Evolutionary conservation across 2,888 invertebrate genomes (phyloP), one percentile per base, ranked within the genome.

Genomic region (Volucella bombylans): DNA sequence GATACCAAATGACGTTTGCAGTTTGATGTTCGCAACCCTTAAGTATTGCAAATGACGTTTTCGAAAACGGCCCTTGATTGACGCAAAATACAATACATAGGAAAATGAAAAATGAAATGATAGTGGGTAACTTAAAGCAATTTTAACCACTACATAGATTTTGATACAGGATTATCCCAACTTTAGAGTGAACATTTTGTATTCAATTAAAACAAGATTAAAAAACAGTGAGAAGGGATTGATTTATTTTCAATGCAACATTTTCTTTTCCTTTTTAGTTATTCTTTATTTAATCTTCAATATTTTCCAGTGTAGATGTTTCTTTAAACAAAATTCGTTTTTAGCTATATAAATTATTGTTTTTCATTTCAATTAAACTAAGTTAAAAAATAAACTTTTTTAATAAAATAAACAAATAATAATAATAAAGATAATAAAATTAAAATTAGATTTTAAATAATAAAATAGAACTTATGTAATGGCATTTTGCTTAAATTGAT

Each of bases 221-320:
- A 71, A 57, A 50, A 76, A 80, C 74, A 85, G 80, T 62, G 57
- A 67, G 72, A 79, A 67, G 80, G 80, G 73, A 65, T 71, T 47
- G 64, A 68, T 83, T 83, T 83, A 83, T 83, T 83, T 73, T 59
- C 74, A 69, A 74, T 73, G 64, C 72, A 82, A 71, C 50, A 54
- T 43, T 67, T 54, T 39, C n/a, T 78, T 71, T 71, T 43, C 47
- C 64, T 83, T 65, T 45, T 76, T 23, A 67, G 73, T 76, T 65
- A 65, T 79, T 74, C 67, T 71, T 72, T 80, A 74, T 85, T 80
- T 74, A 64, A 76, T 80, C 55, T 73, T 74, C 39, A 55, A 67
- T 71, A 81, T 72, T 72, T 59, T 78, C 54, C 71, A 82, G 82
- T 77, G 50, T 43, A 76, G 67, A 81, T 64, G 71, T 72, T 62